phyloP scores from a whole-genome alignment of 2,888 invertebrate genomes.

The Ormyrus labotus region DNA sequence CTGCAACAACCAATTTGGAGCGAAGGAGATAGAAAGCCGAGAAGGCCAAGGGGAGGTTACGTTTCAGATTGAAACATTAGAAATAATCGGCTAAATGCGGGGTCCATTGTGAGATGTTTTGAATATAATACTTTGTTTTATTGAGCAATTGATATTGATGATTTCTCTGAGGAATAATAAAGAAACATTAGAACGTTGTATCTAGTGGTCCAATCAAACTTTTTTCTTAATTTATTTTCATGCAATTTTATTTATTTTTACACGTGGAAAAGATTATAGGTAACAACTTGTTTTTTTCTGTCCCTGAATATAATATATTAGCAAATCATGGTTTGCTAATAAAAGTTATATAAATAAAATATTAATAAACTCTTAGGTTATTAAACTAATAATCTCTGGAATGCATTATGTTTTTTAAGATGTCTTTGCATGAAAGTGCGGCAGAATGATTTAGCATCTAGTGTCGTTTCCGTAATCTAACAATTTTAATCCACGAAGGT shows the following conservation, averaged over 20 bases:
- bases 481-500: too few relatives aligned
- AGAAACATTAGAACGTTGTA: background rate
- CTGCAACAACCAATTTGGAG: background rate
- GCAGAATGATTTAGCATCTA: too few relatives aligned
- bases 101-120: slow-evolving; percentile 26
- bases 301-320: too few relatives aligned
- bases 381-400: too few relatives aligned
- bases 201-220: too few relatives aligned
- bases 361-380: too few relatives aligned
- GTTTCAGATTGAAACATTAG: slow-evolving; percentile 56
- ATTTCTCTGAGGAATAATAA: slow-evolving; percentile 4
- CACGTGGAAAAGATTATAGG: slow-evolving; percentile 20
- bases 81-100: slow-evolving; percentile 47
- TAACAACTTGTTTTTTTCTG: too few relatives aligned
- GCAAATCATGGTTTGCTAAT: too few relatives aligned
- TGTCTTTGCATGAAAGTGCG: too few relatives aligned
- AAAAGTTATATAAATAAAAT: too few relatives aligned
- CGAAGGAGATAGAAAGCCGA: background rate
- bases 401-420: too few relatives aligned
- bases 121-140: slow-evolving; percentile 31
- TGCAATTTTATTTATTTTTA: slow-evolving; percentile 10
- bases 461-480: too few relatives aligned
- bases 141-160: slow-evolving; percentile 33
- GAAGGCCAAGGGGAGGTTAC: slow-evolving; percentile 30
- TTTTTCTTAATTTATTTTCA: background rate